Evolutionary conservation across 2,888 invertebrate genomes (phyloP).

Genomic region (Machimus atricapillus): DNA sequence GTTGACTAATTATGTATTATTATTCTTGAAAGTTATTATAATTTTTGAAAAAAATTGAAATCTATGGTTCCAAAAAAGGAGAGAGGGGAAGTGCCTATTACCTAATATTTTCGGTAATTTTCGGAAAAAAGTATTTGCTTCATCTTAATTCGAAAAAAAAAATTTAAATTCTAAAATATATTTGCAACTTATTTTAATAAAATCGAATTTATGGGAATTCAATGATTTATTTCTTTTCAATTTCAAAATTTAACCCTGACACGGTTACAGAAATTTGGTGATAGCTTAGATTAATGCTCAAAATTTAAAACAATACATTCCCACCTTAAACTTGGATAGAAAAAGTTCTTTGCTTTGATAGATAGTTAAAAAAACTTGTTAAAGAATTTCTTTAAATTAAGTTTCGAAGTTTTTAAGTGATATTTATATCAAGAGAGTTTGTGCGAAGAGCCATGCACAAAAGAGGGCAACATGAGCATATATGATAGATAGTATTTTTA

Average conservation of each 20-base stretch:
- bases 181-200: too few relatives aligned
- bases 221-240: too few relatives aligned
- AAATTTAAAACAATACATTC: constrained; percentile 4
- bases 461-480: not conserved
- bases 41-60: not conserved
- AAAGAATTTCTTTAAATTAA: not conserved
- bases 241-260: too few relatives aligned
- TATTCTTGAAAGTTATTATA: not conserved
- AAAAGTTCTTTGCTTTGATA: constrained; percentile 34
- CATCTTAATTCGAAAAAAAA: too few relatives aligned
- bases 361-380: not conserved
- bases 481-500: not conserved
- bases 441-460: constrained; percentile 33
- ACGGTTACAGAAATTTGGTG: too few relatives aligned
- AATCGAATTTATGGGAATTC: too few relatives aligned
- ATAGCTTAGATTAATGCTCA: too few relatives aligned
- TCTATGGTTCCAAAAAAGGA: not conserved
- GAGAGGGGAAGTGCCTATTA: too few relatives aligned
- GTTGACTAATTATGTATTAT: not conserved
- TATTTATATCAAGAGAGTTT: constrained; percentile 16
- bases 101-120: too few relatives aligned
- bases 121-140: too few relatives aligned
- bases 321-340: constrained; percentile 25
- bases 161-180: too few relatives aligned
- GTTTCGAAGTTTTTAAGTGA: not conserved